Evolutionary conservation across 2,113 vertebrate species (phyloP), one percentile per base, ranked within the genome.

Genomic region (Dryoscopus gambensis): DNA sequence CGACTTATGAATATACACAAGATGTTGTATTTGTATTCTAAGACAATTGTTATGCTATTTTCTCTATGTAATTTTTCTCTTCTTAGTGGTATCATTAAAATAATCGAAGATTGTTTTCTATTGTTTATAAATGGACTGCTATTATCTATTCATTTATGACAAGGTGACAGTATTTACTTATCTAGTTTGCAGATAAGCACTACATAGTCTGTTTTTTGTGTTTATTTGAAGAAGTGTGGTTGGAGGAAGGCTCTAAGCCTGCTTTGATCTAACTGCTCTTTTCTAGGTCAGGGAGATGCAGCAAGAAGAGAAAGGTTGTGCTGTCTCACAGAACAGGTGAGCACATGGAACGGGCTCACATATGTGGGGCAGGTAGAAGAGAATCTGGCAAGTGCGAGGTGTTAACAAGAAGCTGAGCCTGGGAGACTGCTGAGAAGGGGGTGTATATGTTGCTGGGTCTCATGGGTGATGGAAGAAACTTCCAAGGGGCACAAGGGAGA

Each of bases 51-150:
- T 82, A 50, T n/a, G 42, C 42, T 87, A 53, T 91, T 96, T 86
- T 84, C 50, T 77, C 25, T 15, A 55, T 8, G 7, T 91, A 76
- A 63, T 89, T 85, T 81, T 80, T 83, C 21, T 87, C 59, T 90
- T 90, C 73, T 84, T 76, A 83, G 84, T 50, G 59, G 35, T 89
- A 87, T 73, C 79, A 93, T 85, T 87, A 85, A 91, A 96, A 95
- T 71, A 89, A 93, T 68, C 7, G 15, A 55, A 87, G 87, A 77
- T 80, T 89, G 63, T 17, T 93, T 96, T 93, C 82, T 74, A 47
- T 83, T 96, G 87, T 96, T 93, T 93, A 88, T 77, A 97, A 96
- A 94, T 93, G 91, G 91, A 88, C 84, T 77, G 57, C 70, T 94
- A 62, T 83, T 96, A 95, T 60, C 57, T 62, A 76, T 84, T 92